phyloP scores from a whole-genome alignment of 2,797 vertebrate genomes.

The Enteromius paludinosus region DNA sequence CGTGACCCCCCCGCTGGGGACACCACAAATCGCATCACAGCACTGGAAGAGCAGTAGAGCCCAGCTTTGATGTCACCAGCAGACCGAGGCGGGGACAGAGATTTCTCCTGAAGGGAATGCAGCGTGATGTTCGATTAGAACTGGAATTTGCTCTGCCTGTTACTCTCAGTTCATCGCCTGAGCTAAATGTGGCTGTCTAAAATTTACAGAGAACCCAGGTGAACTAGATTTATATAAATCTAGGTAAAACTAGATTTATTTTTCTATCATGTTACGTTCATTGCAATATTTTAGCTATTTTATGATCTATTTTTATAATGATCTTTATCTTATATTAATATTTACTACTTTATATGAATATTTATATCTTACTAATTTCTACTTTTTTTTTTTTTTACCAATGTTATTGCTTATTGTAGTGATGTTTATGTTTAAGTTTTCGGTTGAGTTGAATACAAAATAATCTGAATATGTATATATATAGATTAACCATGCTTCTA shows the following conservation, averaged over 20 bases:
- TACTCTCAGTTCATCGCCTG: neutral
- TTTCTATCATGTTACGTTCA: neutral
- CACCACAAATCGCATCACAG: conserved; percentile 34
- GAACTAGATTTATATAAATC: too few relatives aligned
- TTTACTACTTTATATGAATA: too few relatives aligned
- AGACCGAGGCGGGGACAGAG: conserved; percentile 5
- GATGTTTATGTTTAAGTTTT: too few relatives aligned
- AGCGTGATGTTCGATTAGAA: conserved; percentile 14
- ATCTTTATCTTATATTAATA: too few relatives aligned
- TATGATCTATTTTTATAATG: too few relatives aligned
- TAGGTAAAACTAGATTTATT: too few relatives aligned
- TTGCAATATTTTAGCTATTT: too few relatives aligned
- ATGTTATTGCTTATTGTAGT: too few relatives aligned
- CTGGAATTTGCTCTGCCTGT: conserved; percentile 19
- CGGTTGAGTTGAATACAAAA: too few relatives aligned
- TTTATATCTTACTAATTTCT: too few relatives aligned
- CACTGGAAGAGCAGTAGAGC: neutral
- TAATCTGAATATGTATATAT: too few relatives aligned
- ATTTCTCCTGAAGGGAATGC: conserved; percentile 25
- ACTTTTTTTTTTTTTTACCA: too few relatives aligned
- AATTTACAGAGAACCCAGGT: neutral
- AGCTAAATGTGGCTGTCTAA: neutral
- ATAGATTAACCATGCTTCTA: neutral
- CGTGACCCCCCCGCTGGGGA: neutral
- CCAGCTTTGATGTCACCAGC: conserved; percentile 33